Evolutionary conservation across 1,140 invertebrate genomes (phyloP).

Genomic region (Lycorma delicatula): DNA sequence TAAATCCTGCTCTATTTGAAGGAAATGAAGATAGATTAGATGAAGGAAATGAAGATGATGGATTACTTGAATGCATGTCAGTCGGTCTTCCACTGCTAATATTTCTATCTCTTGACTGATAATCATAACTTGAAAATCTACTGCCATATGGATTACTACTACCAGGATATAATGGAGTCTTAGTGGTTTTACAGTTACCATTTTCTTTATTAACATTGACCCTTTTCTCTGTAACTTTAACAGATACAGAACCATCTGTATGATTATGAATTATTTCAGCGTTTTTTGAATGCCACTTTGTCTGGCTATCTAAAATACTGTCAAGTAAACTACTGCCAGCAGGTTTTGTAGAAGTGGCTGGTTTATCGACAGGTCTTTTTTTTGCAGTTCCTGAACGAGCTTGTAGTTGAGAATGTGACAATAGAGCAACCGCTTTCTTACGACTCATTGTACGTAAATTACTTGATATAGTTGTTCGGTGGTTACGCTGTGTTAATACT

Average conservation of each 20-base stretch:
- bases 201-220: slow-evolving; percentile 35
- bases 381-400: no score
- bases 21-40: slow-evolving; percentile 5
- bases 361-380: slow-evolving; percentile 34
- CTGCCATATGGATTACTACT: neutral
- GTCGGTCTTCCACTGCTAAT: neutral
- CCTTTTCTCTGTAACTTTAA: slow-evolving; percentile 30
- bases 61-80: neutral
- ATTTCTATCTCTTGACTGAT: neutral
- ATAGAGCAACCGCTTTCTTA: no score
- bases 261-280: slow-evolving; percentile 47
- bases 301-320: slow-evolving; percentile 64
- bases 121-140: neutral
- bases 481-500: no score
- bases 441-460: no score
- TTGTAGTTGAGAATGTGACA: no score
- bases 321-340: slow-evolving; percentile 51
- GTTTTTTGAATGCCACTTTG: slow-evolving; percentile 59
- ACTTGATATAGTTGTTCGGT: no score
- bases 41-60: slow-evolving; percentile 9
- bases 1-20: neutral
- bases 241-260: slow-evolving; percentile 43
- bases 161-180: slow-evolving; percentile 18
- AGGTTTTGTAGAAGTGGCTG: slow-evolving; percentile 26
- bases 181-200: slow-evolving; percentile 25